Evolutionary conservation across 2,113 vertebrate species (phyloP).

Genomic region (Eudyptes chrysolophus): DNA sequence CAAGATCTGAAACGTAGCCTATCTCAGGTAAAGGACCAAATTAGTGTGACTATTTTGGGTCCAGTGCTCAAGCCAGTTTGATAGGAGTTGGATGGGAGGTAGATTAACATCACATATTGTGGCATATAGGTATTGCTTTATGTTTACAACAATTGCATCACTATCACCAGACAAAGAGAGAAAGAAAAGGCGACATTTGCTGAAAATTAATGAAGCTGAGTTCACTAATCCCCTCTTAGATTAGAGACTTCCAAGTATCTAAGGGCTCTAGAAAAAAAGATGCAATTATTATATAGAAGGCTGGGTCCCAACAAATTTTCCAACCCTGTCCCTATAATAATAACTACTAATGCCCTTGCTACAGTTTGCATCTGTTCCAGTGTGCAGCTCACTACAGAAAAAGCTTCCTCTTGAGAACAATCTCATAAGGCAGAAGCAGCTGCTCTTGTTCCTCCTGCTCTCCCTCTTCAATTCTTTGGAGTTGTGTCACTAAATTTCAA

Average conservation of each 20-base stretch:
- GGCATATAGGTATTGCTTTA: neutral
- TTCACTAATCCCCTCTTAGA: conserved; percentile 19
- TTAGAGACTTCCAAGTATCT: conserved; percentile 11
- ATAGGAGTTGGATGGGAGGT: neutral
- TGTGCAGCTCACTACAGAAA: conserved; percentile 14
- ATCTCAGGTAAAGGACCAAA: neutral
- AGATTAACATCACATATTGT: neutral
- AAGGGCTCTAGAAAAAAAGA: neutral
- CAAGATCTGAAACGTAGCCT: neutral
- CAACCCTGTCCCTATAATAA: conserved; percentile 19
- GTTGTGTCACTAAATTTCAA: conserved; percentile 61
- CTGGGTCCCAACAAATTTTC: conserved; percentile 39
- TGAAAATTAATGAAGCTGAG: conserved; percentile 39
- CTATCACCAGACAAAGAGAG: neutral
- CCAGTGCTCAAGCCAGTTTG: neutral
- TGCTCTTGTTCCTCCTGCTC: conserved; percentile 57
- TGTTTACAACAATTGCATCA: neutral
- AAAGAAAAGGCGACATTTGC: neutral
- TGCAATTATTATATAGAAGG: conserved; percentile 2
- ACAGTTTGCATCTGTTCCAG: conserved; percentile 48
- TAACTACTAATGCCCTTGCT: conserved; percentile 55
- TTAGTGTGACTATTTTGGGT: neutral
- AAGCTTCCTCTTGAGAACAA: conserved; percentile 48
- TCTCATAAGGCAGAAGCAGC: conserved; percentile 68
- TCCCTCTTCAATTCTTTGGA: conserved; percentile 59